Evolutionary conservation across 2,888 invertebrate genomes (phyloP), one percentile per base, ranked within the genome.

Genomic region (Polymixis lichenea): DNA sequence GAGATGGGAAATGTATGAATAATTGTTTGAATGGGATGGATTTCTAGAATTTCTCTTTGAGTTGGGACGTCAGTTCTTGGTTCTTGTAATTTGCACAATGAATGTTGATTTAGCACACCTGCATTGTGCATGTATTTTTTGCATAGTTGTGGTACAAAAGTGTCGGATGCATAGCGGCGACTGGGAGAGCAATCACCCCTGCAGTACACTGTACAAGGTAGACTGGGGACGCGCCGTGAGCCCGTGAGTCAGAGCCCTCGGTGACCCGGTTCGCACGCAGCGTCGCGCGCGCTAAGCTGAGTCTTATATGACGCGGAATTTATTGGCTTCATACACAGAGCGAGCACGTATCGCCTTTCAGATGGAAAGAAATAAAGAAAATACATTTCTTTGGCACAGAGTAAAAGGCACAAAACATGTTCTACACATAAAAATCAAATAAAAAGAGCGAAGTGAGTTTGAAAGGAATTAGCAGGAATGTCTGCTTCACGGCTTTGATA

Each of bases 241-340:
- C 91, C 46, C 72, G 87, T 91, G 91, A 92, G 87, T 91, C 90
- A 90, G 87, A 89, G 87, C 87, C 90, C 89, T 89, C 89, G 78
- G 89, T 95, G 95, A 94, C 95, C 94, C 92, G 94, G 91, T 95
- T 95, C 95, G 92, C 95, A 95, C 93, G 93, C 86, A 88, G 80
- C 78, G 76, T 77, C 75, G 83, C 64, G 90, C 80, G 71, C 76
- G 28, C 72, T 88, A 73, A 88, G 82, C 73, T 64, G 61, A 66
- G 89, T 89, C 82, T 91, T 92, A 92, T 88, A 94, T 93, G 93
- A 82, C 83, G 90, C 90, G 88, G 91, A 86, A 84, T 84, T 86
- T 83, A 86, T 83, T 75, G 67, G 71, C 77, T 82, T 64, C 86
- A 72, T 64, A 64, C 71, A 55, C 32, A 13, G n/a, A 70, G 56